Base-by-base conservation (phyloP, 2,113 vertebrate species). In the Neotragus pygmaeus region DNA sequence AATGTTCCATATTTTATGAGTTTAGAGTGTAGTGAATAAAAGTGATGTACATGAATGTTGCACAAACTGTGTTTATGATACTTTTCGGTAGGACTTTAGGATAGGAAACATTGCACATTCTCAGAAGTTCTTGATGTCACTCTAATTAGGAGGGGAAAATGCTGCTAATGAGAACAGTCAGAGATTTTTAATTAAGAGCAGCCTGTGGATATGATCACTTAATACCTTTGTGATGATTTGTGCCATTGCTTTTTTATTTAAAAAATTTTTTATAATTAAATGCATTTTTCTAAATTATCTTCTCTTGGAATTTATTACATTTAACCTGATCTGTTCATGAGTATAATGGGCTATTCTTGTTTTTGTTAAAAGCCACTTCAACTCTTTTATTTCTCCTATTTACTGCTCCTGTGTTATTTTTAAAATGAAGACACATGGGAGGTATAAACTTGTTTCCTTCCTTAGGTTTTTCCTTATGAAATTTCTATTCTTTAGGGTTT, bases 161-260 rank as follows among this genome's bases (percentile, higher is more conserved):
- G 93, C 87, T 88, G 95, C 97, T 97, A 96, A 97, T 96, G 96
- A 96, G 95, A 97, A 95, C 78, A 96, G 95, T 94, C 92, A 83
- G 92, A 96, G 92, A 97, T 90, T 98, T 97, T 96, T 92, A 97
- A 97, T 97, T 97, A 91, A 90, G 92, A 97, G 51, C 23, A 16
- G 73, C 97, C 98, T 98, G 94, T 98, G 98, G 97, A 98, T 98
- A 94, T 73, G 82, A 98, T 97, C 93, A 90, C 88, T 98, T 97
- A 94, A 91, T 98, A 96, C 97, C 90, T 96, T 81, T 57, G 97
- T 96, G 88, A 95, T 98, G 97, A 97, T 98, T 98, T 96, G 98
- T 99, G 99, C 98, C 99, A 99, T 98, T 98, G 96, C 93, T 98
- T 97, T 98, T 98, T 96, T 98, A 98, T 98, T 98, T 98, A 98